Conservation (phyloP, 2,888 invertebrate genomes). For the Aethes cnicana region DNA sequence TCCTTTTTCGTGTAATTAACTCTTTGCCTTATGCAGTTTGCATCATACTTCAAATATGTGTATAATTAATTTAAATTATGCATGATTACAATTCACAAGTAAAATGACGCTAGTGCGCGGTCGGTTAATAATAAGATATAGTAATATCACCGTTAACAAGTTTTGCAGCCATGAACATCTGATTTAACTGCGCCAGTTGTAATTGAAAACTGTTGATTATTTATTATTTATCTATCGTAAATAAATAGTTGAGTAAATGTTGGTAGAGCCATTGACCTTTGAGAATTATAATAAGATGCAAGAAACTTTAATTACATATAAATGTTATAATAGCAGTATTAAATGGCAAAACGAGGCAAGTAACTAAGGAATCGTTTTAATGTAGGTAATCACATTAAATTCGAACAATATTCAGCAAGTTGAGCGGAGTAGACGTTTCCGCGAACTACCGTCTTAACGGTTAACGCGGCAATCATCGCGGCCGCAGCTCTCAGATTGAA, state of each 20-base stretch:
- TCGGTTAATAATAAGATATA: conserved; percentile 40
- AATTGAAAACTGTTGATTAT: conserved; percentile 48
- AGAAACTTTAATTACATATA: conserved; percentile 37
- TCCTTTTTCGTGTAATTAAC: conserved; percentile 38
- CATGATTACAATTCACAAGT: conserved; percentile 38
- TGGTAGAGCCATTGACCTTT: conserved; percentile 18
- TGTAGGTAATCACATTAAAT: conserved; percentile 53
- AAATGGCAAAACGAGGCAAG: conserved; percentile 40
- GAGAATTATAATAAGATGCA: conserved; percentile 19
- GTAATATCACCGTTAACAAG: conserved; percentile 46
- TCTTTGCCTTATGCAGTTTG: background rate
- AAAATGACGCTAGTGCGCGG: conserved; percentile 38
- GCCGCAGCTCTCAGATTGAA: conserved; percentile 54
- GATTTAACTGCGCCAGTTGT: conserved; percentile 46
- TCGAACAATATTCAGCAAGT: conserved; percentile 44
- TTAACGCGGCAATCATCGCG: conserved; percentile 51
- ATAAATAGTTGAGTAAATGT: conserved; percentile 39
- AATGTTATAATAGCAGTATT: conserved; percentile 46
- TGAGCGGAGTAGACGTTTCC: conserved; percentile 46
- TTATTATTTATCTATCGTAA: conserved; percentile 44
- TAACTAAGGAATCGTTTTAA: conserved; percentile 47
- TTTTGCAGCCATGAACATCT: conserved; percentile 43
- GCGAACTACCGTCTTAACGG: conserved; percentile 59
- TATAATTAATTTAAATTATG: conserved; percentile 33
- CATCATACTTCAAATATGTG: background rate